These are phyloP conservation scores for Gymnoscopelus microlampas DNA, from an alignment of 2,797 vertebrate genomes.

Conservation along the genomic window DNA sequence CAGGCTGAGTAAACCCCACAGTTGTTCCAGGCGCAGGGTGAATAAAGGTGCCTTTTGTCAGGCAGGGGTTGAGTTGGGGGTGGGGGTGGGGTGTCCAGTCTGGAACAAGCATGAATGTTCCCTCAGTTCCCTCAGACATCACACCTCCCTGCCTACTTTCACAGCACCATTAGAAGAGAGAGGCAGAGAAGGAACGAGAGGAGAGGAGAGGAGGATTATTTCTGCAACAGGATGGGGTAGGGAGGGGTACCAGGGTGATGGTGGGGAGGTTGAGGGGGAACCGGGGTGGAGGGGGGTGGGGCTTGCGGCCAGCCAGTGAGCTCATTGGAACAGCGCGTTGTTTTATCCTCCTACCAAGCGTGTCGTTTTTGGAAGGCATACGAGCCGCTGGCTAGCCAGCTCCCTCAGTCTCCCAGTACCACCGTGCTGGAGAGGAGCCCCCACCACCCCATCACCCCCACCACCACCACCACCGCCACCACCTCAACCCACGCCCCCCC, in stretches of 20 bases:
- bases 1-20: slow-evolving; percentile 72
- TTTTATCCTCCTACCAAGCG: slow-evolving; percentile 80
- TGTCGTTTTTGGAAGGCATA: slow-evolving; percentile 92
- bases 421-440: slow-evolving; percentile 61
- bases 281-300: slow-evolving; percentile 85
- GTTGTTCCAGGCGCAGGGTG: slow-evolving; percentile 72
- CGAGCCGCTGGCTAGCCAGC: slow-evolving; percentile 74
- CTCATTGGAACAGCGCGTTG: slow-evolving; percentile 94
- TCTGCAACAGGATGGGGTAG: slow-evolving; percentile 62
- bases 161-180: slow-evolving; percentile 70
- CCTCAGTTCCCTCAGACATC: slow-evolving; percentile 88
- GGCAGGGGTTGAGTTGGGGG: slow-evolving; percentile 54
- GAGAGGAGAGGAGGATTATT: slow-evolving; percentile 39
- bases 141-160: slow-evolving; percentile 83
- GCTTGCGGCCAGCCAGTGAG: slow-evolving; percentile 92
- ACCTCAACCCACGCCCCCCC: not conserved
- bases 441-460: slow-evolving; percentile 5
- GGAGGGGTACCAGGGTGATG: slow-evolving; percentile 58
- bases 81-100: slow-evolving; percentile 77
- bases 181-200: slow-evolving; percentile 34
- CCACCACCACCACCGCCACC: not conserved
- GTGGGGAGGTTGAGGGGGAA: slow-evolving; percentile 60
- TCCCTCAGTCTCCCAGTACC: slow-evolving; percentile 68
- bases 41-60: slow-evolving; percentile 98
- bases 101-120: slow-evolving; percentile 89